phyloP scores from a whole-genome alignment of 64 coral and sea anemone species.

The Porites lutea region DNA sequence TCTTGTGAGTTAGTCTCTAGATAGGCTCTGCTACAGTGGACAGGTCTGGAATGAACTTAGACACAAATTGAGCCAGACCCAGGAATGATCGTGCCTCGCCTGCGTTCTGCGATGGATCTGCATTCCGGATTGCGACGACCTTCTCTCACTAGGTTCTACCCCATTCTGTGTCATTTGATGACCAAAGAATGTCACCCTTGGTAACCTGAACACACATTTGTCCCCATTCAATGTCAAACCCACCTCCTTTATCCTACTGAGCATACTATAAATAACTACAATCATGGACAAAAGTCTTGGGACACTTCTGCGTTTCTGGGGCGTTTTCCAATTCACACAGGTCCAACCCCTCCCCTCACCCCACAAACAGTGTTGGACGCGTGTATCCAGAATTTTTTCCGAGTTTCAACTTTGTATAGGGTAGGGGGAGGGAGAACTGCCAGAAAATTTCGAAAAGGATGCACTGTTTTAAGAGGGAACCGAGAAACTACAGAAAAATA shows the following conservation, averaged over 20 bases:
- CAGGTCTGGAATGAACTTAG: conserved; percentile 6
- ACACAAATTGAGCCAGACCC: conserved; percentile 42
- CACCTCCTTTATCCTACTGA: background rate
- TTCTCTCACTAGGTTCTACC: conserved; percentile 24
- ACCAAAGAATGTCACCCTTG: conserved; percentile 22
- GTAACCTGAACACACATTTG: conserved; percentile 5
- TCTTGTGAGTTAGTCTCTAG: background rate
- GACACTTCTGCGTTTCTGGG: too few species aligned
- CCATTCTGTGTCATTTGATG: conserved; percentile 24
- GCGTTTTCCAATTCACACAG: too few species aligned
- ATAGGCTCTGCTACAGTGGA: conserved; percentile 23
- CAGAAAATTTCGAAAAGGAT: too few species aligned
- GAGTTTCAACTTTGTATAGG: too few species aligned
- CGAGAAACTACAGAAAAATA: too few species aligned
- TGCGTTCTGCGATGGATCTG: conserved; percentile 25
- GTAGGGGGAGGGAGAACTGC: too few species aligned
- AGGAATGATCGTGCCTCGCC: conserved; percentile 22
- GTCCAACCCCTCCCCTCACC: too few species aligned
- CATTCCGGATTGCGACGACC: conserved; percentile 37
- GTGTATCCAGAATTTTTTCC: too few species aligned
- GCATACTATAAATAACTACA: background rate
- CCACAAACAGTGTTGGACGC: too few species aligned
- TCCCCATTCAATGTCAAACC: background rate
- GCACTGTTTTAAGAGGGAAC: too few species aligned
- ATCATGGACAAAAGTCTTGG: too few species aligned